Conservation (phyloP, 1,140 invertebrate species). For the Sarcophaga peregrina region DNA sequence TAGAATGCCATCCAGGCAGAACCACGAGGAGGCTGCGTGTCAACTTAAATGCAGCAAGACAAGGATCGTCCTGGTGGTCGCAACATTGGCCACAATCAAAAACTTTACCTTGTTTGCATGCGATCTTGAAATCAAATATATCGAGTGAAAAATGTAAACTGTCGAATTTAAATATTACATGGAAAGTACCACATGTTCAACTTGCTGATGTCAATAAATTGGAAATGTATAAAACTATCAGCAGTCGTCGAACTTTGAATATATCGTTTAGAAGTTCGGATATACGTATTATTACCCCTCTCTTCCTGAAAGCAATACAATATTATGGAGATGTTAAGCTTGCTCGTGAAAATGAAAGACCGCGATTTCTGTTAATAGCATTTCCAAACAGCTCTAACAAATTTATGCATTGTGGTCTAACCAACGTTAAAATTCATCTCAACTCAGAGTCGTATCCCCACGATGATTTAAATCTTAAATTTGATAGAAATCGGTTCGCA, state of each 20-base stretch:
- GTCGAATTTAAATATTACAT: constrained; percentile 49
- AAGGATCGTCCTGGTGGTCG: no score
- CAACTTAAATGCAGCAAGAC: no score
- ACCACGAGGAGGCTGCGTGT: no score
- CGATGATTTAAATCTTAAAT: constrained; percentile 53
- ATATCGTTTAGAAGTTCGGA: constrained; percentile 38
- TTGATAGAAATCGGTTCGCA: constrained; percentile 43
- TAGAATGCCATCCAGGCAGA: no score
- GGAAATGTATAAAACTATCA: constrained; percentile 26
- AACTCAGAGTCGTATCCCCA: constrained; percentile 53
- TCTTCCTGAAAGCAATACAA: neutral
- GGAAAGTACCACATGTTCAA: constrained; percentile 45
- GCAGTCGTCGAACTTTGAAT: neutral
- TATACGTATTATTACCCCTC: constrained; percentile 26
- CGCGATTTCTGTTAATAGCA: neutral
- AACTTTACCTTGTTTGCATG: no score
- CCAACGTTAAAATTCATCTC: constrained; percentile 53
- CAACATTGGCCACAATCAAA: no score
- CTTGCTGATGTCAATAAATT: constrained; percentile 22
- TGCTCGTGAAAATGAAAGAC: neutral
- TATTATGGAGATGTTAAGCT: constrained; percentile 3
- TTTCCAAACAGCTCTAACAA: neutral
- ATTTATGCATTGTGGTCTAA: constrained; percentile 49
- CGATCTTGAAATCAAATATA: constrained; percentile 39
- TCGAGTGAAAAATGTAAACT: constrained; percentile 45